These are phyloP conservation scores for Corythaixoides concolor DNA, from an alignment of 2,113 vertebrate genomes.

Conservation along the genomic window DNA sequence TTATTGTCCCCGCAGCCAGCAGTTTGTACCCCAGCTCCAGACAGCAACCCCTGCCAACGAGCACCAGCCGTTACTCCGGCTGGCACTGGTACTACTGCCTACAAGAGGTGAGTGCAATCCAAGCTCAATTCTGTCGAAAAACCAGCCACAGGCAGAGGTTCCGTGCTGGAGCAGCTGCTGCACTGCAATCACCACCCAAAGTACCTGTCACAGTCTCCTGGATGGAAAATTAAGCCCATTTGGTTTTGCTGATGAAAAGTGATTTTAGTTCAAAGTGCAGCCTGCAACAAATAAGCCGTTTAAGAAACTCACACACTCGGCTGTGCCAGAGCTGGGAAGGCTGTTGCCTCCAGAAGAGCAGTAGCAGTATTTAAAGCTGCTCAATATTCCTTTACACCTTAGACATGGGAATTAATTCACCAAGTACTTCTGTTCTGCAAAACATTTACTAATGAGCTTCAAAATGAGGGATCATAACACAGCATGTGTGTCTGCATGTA, in stretches of 20 bases:
- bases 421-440: not conserved
- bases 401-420: not conserved
- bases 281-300: not conserved
- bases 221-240: not conserved
- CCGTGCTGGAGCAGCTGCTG: not conserved
- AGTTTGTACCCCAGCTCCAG: too few relatives aligned
- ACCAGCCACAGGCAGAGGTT: not conserved
- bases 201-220: not conserved
- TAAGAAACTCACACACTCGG: rapidly evolving
- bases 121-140: not conserved
- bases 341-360: not conserved
- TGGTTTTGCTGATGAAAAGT: too few relatives aligned
- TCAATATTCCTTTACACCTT: not conserved
- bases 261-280: not conserved
- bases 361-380: not conserved
- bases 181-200: not conserved
- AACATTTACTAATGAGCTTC: not conserved
- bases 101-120: not conserved
- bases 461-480: rapidly evolving
- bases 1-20: not conserved
- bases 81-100: not conserved
- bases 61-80: not conserved
- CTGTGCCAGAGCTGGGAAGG: not conserved
- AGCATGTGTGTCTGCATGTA: not conserved
- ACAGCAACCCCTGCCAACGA: not conserved